Base-by-base conservation (phyloP, 2,888 invertebrate genomes). In the Sphaerophoria taeniata region DNA sequence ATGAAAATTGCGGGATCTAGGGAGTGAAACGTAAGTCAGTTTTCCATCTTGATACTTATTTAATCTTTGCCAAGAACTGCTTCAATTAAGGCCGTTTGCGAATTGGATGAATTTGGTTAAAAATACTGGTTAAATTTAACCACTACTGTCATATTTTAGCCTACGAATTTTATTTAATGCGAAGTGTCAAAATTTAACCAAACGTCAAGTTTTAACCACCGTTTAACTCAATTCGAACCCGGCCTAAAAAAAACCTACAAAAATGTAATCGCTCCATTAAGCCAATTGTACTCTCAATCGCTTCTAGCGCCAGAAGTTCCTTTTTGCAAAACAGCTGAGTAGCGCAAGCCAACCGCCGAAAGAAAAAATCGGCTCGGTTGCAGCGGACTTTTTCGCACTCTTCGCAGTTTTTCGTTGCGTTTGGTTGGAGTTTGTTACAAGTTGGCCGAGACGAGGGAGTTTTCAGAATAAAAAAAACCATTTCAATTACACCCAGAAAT, bases 341-440 rank as follows among this genome's bases (percentile, higher is more conserved):
- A 71, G 39, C 16, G 43, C 63, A 61, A 16, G n/a, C 70, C 65
- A 69, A 71, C 74, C 61, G 65, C 74, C 55, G 31, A 55, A 74
- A 51, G 70, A n/a, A 71, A 55, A 84, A 84, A 67, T 74, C 56
- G 60, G 65, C 49, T 51, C 77, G 47, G 63, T 73, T 55, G 82
- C 78, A 75, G 70, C 83, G 78, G 74, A 58, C 79, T 70, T 84
- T 79, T n/a, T n/a, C n/a, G n/a, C n/a, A n/a, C n/a, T n/a, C n/a
- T 75, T 84, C 83, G 55, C 72, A 84, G 79, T 84, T 84, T 79
- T 75, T 70, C 79, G 74, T 79, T 79, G 74, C 83, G 79, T 84
- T 84, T 74, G 72, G 83, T 75, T 74, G 77, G 83, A 75, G 74
- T 84, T 79, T 79, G 75, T 70, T 84, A 75, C 60, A 84, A 79